Evolutionary conservation across 2,797 vertebrate species (phyloP).

Genomic region (Falco peregrinus): DNA sequence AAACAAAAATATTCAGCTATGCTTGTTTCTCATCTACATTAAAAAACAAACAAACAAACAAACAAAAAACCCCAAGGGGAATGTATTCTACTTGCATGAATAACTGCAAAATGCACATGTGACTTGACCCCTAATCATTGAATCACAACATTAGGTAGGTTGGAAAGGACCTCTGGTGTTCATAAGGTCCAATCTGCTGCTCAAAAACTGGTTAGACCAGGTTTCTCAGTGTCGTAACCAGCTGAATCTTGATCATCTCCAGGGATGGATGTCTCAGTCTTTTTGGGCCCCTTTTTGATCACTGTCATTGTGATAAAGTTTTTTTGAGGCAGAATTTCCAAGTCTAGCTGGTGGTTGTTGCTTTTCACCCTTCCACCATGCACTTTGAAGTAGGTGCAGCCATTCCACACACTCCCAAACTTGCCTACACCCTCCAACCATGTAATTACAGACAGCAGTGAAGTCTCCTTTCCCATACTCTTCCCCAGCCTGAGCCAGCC

Average conservation of each 20-base stretch:
- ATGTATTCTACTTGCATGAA: not conserved
- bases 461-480: not conserved
- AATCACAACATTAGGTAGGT: not conserved
- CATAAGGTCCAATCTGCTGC: not conserved
- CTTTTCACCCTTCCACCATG: not conserved
- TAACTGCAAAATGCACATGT: not conserved
- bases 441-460: not conserved
- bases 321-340: not conserved
- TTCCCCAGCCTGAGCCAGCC: not conserved
- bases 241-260: not conserved
- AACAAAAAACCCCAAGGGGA: not conserved
- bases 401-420: not conserved
- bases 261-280: not conserved
- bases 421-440: not conserved
- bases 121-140: not conserved
- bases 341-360: rapidly evolving
- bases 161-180: not conserved
- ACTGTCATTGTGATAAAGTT: not conserved
- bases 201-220: not conserved
- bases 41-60: not conserved
- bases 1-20: not conserved
- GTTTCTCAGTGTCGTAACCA: not conserved
- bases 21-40: not conserved
- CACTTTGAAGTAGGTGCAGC: not conserved
- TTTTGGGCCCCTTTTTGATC: not conserved